phyloP scores from a whole-genome alignment of 2,888 invertebrate species.

The Ectobius pallidus region DNA sequence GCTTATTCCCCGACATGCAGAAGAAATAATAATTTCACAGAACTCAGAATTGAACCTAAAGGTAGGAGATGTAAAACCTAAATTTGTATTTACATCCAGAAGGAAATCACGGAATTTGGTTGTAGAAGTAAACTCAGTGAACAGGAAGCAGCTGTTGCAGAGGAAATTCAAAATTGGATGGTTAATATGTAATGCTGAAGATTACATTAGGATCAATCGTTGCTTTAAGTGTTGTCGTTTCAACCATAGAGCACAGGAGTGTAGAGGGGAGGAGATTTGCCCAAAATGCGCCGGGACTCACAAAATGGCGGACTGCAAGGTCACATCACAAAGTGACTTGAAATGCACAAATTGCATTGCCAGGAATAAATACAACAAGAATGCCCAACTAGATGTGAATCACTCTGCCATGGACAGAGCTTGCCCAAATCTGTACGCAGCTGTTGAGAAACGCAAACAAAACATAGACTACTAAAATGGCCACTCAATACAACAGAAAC shows the following conservation, averaged over 20 bases:
- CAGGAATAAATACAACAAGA: not conserved
- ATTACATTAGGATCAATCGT: not conserved
- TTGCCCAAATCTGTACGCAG: not conserved
- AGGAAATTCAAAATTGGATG: not conserved
- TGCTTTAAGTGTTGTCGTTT: not conserved
- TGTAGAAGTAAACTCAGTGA: not conserved
- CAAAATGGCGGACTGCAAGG: not conserved
- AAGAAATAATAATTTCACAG: too few relatives aligned
- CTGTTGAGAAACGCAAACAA: slow-evolving; percentile 20
- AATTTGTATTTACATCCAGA: not conserved
- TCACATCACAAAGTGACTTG: not conserved
- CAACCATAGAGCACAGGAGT: not conserved
- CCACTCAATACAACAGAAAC: not conserved
- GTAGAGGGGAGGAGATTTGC: not conserved
- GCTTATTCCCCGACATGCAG: too few relatives aligned
- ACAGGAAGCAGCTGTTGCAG: not conserved
- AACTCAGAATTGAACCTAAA: not conserved
- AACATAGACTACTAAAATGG: not conserved
- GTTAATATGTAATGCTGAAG: not conserved
- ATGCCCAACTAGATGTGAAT: slow-evolving; percentile 27
- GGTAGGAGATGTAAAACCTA: not conserved
- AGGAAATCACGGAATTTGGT: not conserved
- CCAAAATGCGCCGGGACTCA: too few relatives aligned
- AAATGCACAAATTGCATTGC: not conserved
- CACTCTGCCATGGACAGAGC: not conserved